phyloP scores from a whole-genome alignment of 2,113 vertebrate genomes.

The Scomber scombrus region DNA sequence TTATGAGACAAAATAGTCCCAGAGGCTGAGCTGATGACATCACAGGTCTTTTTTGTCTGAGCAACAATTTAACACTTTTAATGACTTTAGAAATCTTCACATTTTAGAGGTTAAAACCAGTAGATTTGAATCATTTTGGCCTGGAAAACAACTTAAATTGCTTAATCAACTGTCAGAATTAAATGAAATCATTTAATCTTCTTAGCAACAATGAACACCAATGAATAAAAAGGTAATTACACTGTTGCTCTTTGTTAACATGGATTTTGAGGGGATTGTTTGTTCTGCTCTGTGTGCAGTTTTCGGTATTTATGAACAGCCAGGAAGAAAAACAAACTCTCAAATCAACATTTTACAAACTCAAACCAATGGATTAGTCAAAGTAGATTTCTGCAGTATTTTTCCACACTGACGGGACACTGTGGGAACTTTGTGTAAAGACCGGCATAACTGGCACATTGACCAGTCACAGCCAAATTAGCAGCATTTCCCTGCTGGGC shows the following conservation, averaged over 20 bases:
- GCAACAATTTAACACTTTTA: too few species aligned
- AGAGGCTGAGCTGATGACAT: too few species aligned
- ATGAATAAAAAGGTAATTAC: too few species aligned
- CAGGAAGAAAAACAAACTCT: too few species aligned
- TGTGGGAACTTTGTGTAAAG: background rate
- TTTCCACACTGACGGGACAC: background rate
- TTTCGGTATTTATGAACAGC: too few species aligned
- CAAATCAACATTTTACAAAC: too few species aligned
- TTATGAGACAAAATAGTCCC: too few species aligned
- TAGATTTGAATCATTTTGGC: background rate
- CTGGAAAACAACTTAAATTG: too few species aligned
- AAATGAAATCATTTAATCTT: too few species aligned
- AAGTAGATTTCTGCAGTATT: background rate
- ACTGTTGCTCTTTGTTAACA: background rate
- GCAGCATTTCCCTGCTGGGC: slow-evolving; percentile 11
- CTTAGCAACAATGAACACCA: too few species aligned
- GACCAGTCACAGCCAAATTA: background rate
- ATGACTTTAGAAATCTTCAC: background rate
- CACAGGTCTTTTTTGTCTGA: too few species aligned
- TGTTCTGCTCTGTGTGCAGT: background rate
- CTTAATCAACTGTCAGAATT: too few species aligned
- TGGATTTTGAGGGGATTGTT: background rate
- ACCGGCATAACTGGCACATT: background rate
- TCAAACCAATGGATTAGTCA: background rate
- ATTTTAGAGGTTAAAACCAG: background rate